Evolutionary conservation across 35 echinoderm and acorn worm genomes (phyloP).

Genomic region (Holothuria glaberrima): DNA sequence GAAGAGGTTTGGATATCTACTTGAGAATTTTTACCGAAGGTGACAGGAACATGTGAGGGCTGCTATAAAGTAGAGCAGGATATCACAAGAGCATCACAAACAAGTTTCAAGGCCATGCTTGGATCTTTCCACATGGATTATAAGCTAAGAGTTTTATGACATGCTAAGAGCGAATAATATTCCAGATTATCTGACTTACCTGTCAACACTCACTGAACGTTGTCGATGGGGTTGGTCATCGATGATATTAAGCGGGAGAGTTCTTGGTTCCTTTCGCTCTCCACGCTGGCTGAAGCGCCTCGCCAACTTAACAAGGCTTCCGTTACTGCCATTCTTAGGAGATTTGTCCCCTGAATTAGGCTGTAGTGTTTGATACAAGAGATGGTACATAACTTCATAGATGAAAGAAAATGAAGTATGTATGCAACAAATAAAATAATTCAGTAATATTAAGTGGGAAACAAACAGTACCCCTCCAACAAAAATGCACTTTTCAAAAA

Average conservation of each 20-base stretch:
- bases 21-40: too few species aligned
- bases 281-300: slow-evolving; percentile 92
- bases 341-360: slow-evolving; percentile 71
- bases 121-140: neutral
- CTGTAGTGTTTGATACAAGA: slow-evolving; percentile 22
- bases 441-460: too few species aligned
- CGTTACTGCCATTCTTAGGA: slow-evolving; percentile 70
- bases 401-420: neutral
- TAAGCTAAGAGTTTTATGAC: neutral
- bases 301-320: slow-evolving; percentile 85
- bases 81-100: neutral
- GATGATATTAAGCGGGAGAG: neutral
- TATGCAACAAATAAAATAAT: too few species aligned
- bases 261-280: slow-evolving; percentile 66
- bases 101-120: neutral
- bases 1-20: too few species aligned
- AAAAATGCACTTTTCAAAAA: too few species aligned
- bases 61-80: too few species aligned
- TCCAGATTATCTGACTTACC: slow-evolving; percentile 24
- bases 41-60: too few species aligned
- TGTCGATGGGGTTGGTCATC: slow-evolving; percentile 72
- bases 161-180: too few species aligned
- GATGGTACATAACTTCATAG: neutral
- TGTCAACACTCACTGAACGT: slow-evolving; percentile 90
- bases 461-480: too few species aligned